Conservation (phyloP, 2,797 vertebrate species). For the Paratrypauchen microcephalus region DNA sequence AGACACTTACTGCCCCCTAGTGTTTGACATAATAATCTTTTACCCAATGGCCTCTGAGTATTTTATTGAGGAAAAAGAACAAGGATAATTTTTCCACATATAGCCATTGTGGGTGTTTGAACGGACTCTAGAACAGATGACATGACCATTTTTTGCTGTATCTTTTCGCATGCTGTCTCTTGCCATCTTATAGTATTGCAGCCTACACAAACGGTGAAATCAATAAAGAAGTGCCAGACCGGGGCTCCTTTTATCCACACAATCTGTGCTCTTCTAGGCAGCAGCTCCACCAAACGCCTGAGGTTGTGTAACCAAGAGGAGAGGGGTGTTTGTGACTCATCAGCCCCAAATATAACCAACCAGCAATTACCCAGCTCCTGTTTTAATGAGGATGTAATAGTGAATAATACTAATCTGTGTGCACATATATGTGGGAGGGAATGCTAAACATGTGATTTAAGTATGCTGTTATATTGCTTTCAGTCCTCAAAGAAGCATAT, state of each 20-base stretch:
- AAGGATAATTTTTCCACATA: constrained; percentile 57
- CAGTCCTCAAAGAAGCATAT: constrained; percentile 16
- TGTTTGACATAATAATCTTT: constrained; percentile 26
- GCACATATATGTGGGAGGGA: neutral
- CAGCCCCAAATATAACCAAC: constrained; percentile 60
- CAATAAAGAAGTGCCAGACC: constrained; percentile 68
- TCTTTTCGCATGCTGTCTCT: constrained; percentile 26
- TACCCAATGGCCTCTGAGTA: constrained; percentile 34
- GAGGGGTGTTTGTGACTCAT: constrained; percentile 63
- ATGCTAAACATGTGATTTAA: constrained; percentile 1
- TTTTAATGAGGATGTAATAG: constrained; percentile 46
- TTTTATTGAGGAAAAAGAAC: constrained; percentile 26
- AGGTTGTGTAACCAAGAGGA: constrained; percentile 52
- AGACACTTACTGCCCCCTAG: constrained; percentile 72
- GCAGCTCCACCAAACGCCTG: constrained; percentile 40
- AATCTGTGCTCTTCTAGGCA: constrained; percentile 27
- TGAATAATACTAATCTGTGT: constrained; percentile 34
- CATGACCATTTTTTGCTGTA: constrained; percentile 30
- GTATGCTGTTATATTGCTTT: constrained; percentile 12
- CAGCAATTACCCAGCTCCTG: constrained; percentile 61
- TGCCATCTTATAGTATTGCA: constrained; percentile 25
- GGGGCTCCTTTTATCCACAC: constrained; percentile 46
- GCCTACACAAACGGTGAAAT: constrained; percentile 66
- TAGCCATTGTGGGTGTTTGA: constrained; percentile 55
- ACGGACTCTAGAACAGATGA: constrained; percentile 41